Percentiles rank a stretch among this genome's conserved stretches.
These are phyloP conservation scores for Cancer borealis DNA, from an alignment of 2,888 invertebrate species.

Conservation along the genomic window DNA sequence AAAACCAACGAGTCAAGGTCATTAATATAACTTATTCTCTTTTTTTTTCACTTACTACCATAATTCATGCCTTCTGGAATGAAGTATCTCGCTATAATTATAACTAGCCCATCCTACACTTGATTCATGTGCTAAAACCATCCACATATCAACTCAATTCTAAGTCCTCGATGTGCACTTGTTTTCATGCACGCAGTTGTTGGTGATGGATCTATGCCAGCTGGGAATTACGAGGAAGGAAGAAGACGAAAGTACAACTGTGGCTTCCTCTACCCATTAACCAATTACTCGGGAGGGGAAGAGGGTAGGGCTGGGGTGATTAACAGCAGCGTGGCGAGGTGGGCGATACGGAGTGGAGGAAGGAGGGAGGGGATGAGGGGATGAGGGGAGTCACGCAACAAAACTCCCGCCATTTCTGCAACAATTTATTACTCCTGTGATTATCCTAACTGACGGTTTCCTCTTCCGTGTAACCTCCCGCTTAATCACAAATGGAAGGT, in stretches of 20 bases:
- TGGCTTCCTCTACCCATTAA: conserved; percentile 12
- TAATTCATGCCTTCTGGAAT: not conserved
- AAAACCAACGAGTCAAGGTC: not conserved
- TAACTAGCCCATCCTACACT: not conserved
- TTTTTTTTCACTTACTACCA: not conserved
- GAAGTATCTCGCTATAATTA: not conserved
- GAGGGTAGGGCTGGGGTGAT: not conserved
- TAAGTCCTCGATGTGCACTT: not conserved
- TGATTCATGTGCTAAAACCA: not conserved
- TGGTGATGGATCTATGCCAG: not conserved
- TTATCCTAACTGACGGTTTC: conserved; percentile 56
- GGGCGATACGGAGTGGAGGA: not conserved
- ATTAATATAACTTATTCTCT: not conserved
- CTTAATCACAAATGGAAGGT: conserved; percentile 47
- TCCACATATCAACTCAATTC: not conserved
- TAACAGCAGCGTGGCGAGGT: not conserved
- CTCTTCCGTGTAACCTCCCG: conserved; percentile 44
- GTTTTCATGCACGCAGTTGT: not conserved
- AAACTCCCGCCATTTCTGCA: conserved; percentile 43
- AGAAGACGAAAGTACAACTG: not conserved
- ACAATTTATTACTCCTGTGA: conserved; percentile 54
- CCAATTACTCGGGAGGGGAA: not conserved
- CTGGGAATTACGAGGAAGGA: not conserved
- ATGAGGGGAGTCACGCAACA: not conserved
- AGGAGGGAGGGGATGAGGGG: not conserved